Percentiles rank a stretch among this genome's conserved stretches.
These are phyloP conservation scores for Carterocephalus palaemon DNA, from an alignment of 2,888 invertebrate species.

Conservation along the genomic window DNA sequence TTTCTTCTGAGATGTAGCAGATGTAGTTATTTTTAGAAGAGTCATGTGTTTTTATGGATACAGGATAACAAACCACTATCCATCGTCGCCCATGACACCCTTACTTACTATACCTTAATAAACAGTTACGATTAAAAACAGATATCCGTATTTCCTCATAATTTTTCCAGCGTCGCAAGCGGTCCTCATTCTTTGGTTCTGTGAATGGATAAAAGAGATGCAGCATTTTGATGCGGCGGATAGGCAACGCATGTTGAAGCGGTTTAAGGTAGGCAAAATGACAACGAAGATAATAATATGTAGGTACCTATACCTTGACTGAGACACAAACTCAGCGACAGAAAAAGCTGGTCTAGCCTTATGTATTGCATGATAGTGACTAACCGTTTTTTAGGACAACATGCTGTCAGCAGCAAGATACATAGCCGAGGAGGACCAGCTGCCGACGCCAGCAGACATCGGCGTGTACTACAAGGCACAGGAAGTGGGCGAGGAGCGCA, in stretches of 20 bases:
- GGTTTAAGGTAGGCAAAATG: conserved; percentile 65
- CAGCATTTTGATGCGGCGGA: conserved; percentile 68
- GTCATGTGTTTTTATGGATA: too few relatives aligned
- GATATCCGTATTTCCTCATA: too few relatives aligned
- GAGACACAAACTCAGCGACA: too few relatives aligned
- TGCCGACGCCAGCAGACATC: conserved; percentile 51
- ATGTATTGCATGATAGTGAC: too few relatives aligned
- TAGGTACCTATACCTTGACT: too few relatives aligned
- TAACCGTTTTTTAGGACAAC: conserved; percentile 50
- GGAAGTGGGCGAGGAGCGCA: conserved; percentile 28
- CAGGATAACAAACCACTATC: too few relatives aligned
- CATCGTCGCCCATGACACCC: too few relatives aligned
- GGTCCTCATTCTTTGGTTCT: conserved; percentile 66
- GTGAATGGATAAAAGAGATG: conserved; percentile 74
- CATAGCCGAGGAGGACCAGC: conserved; percentile 40
- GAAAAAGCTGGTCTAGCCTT: too few relatives aligned
- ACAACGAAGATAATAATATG: too few relatives aligned
- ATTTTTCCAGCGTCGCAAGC: conserved; percentile 56
- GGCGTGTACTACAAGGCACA: conserved; percentile 49
- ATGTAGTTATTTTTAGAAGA: too few relatives aligned
- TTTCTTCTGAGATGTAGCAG: background rate
- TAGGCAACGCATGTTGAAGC: conserved; percentile 56
- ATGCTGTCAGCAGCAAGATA: conserved; percentile 58
- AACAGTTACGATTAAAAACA: too few relatives aligned
- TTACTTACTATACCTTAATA: too few relatives aligned